phyloP scores from a whole-genome alignment of 2,113 vertebrate genomes.

The Uria aalge region DNA sequence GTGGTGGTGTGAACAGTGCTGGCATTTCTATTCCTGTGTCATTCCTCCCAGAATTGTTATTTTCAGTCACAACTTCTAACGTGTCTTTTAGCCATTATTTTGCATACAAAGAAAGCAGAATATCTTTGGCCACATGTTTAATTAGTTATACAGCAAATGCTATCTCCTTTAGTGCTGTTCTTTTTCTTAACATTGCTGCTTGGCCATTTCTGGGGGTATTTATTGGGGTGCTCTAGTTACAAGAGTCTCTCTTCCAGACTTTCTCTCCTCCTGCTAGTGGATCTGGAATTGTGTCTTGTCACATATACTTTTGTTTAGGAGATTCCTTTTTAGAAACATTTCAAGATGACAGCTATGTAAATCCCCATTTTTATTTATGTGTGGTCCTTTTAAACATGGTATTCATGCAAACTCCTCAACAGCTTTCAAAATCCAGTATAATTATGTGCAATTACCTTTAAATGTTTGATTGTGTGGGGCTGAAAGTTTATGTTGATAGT shows the following conservation, averaged over 20 bases:
- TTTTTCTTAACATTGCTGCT: neutral
- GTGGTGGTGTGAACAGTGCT: neutral
- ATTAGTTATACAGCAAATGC: neutral
- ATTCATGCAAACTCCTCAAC: conserved; percentile 29
- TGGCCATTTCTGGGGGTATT: neutral
- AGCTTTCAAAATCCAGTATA: neutral
- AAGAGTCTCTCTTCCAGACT: neutral
- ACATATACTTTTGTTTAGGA: neutral
- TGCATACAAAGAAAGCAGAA: neutral
- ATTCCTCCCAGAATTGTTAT: neutral
- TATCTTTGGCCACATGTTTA: neutral
- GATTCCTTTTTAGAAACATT: neutral
- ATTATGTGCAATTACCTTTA: conserved; percentile 39
- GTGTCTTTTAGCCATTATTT: neutral
- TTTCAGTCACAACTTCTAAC: neutral
- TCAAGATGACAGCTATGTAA: conserved; percentile 3
- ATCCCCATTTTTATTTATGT: neutral
- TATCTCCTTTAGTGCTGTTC: neutral
- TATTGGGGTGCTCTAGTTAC: neutral
- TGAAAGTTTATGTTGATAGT: conserved; percentile 1
- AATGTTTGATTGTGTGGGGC: conserved; percentile 7
- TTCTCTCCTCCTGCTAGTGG: neutral
- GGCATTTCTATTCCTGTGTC: neutral
- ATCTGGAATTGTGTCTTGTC: neutral
- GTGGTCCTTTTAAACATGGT: neutral